A percentile compares a stretch with the other conserved stretches of the same genome.
phyloP scores from a whole-genome alignment of 2,113 vertebrate genomes.

The Stegostoma tigrinum region DNA sequence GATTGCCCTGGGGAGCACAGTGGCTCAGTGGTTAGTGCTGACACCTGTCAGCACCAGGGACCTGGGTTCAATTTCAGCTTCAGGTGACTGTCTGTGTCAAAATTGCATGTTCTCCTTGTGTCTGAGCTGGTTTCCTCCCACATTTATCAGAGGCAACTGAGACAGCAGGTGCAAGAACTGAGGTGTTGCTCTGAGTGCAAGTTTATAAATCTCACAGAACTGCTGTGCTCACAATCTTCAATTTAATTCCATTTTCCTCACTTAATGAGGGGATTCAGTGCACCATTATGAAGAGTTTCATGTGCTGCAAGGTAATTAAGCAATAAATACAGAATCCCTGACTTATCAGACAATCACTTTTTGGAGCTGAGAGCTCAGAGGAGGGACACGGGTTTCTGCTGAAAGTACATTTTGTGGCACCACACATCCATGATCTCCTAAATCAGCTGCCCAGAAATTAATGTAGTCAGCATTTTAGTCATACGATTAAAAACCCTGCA shows the following conservation, averaged over 20 bases:
- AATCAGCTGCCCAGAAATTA: neutral
- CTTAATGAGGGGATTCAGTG: neutral
- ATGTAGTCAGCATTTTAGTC: neutral
- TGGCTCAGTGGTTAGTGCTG: no score
- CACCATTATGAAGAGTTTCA: neutral
- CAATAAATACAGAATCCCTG: neutral
- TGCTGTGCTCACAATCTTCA: neutral
- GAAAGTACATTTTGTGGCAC: neutral
- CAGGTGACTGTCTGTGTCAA: no score
- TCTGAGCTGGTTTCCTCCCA: no score
- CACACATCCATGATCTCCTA: neutral
- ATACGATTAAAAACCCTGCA: neutral
- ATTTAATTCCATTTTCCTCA: no score
- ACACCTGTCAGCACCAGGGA: no score
- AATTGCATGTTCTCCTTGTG: no score
- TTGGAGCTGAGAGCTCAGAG: neutral
- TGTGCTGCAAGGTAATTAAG: neutral
- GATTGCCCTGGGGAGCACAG: no score
- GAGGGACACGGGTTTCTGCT: neutral
- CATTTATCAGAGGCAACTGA: neutral
- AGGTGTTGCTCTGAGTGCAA: neutral
- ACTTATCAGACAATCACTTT: neutral
- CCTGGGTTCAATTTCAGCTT: no score
- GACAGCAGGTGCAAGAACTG: neutral
- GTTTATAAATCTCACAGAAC: neutral